A percentile compares a stretch with the other conserved stretches of the same genome.
phyloP scores from a whole-genome alignment of 2,113 vertebrate genomes.

The Craseonycteris thonglongyai region DNA sequence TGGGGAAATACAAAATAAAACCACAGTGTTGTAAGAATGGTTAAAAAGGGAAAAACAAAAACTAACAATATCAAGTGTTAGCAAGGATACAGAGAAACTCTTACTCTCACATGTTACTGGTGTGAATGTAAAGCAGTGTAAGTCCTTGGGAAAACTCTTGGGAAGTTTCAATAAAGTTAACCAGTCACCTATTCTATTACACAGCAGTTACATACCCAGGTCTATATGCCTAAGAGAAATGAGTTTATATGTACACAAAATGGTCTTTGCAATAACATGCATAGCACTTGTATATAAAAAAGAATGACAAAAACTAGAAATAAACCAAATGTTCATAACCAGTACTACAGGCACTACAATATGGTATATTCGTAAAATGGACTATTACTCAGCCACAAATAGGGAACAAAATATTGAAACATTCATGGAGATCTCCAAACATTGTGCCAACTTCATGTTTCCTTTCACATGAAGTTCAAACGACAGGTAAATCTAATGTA shows the following conservation, averaged over 20 bases:
- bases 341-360: background rate
- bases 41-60: background rate
- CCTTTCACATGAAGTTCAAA: background rate
- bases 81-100: background rate
- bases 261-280: background rate
- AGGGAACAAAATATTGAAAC: background rate
- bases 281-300: background rate
- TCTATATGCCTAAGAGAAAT: background rate
- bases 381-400: background rate
- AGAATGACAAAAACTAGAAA: background rate
- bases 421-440: background rate
- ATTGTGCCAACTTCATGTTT: background rate
- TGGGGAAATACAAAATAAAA: background rate
- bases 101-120: background rate
- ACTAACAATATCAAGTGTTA: background rate
- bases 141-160: background rate
- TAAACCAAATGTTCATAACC: background rate
- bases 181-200: background rate
- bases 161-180: background rate
- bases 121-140: background rate
- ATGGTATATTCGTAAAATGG: background rate
- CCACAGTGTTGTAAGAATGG: background rate
- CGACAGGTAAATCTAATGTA: background rate
- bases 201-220: background rate
- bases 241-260: background rate